phyloP scores from a whole-genome alignment of 2,113 vertebrate species.

The Clupea harengus region DNA sequence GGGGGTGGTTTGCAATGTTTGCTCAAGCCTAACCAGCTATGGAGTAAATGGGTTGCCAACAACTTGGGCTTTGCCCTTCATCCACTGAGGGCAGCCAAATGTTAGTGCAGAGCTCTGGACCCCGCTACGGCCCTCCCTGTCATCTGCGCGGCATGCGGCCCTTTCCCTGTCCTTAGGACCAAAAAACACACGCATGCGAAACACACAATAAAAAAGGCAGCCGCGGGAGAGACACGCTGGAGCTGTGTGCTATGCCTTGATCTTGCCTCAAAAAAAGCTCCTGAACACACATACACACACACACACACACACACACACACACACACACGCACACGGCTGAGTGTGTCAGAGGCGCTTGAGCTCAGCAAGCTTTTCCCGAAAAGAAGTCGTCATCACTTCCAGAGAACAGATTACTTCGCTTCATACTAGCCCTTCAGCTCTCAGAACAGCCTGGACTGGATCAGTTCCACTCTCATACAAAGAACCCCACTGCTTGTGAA shows the following conservation, averaged over 20 bases:
- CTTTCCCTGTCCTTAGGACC: not conserved
- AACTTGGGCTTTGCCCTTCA: not conserved
- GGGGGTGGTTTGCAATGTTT: constrained; percentile 9
- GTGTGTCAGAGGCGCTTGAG: not conserved
- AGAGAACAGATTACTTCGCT: not conserved
- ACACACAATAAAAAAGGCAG: constrained; percentile 12
- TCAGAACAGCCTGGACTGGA: not conserved
- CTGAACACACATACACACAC: not conserved
- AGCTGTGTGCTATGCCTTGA: not conserved
- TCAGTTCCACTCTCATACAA: not conserved
- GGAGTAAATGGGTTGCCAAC: not conserved
- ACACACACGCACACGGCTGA: not conserved
- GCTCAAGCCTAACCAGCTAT: constrained; percentile 1
- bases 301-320: not conserved
- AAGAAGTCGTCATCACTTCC: constrained; percentile 4
- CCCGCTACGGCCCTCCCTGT: not conserved
- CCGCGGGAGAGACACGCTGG: not conserved
- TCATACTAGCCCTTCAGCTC: not conserved
- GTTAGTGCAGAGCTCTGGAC: not conserved
- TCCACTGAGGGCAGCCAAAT: not conserved
- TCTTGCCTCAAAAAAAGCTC: not conserved
- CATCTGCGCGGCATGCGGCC: not conserved
- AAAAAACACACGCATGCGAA: not conserved
- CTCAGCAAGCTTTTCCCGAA: not conserved
- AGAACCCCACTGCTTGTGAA: not conserved